Evolutionary conservation across 2,888 invertebrate species (phyloP), one percentile per base, ranked within the genome.

Genomic region (Metalampra italica): DNA sequence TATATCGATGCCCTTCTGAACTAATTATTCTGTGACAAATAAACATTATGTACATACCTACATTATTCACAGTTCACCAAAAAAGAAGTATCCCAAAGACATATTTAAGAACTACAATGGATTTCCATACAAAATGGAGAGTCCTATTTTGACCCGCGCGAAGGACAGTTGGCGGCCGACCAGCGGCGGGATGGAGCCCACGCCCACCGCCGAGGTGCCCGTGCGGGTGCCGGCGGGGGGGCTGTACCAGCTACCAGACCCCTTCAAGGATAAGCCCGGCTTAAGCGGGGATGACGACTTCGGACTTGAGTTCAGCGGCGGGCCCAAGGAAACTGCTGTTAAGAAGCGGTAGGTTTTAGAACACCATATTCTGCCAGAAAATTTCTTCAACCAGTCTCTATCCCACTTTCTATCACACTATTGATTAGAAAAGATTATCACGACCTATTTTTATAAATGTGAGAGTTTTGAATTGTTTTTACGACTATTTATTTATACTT

Each of bases 171-270:
- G 78, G 78, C 62, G 60, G 13, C 62, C 61, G 12, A 49, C 54
- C 9, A 56, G 56, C 12, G 52, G 48, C 0, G 36, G 43, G 9
- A 46, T 50, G 15, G 47, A 51, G 7, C 9, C 47, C 37, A 73
- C 56, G 44, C 82, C 83, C 0, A 85, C 84, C 0, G 69, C 66
- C 2, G 74, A 78, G 49, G 65, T 68, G 0, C 81, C 84, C 0
- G 63, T 75, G 11, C 75, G 62, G 30, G 55, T 81, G 0, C 80
- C 81, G 1, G 88, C 87, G 0, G 88, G 88, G 1, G 83, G 82
- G 0, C 59, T 86, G 0, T 89, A 89, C 55, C 68, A 75, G 52
- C 65, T 70, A 0, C 75, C 78, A 0, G 75, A 75, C 5, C 62
- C 77, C 0, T 85, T 83, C 43, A 79, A 71, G 36, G 77, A 75